Evolutionary conservation across 2,113 vertebrate species (phyloP).

Genomic region (Xiphophorus hellerii): DNA sequence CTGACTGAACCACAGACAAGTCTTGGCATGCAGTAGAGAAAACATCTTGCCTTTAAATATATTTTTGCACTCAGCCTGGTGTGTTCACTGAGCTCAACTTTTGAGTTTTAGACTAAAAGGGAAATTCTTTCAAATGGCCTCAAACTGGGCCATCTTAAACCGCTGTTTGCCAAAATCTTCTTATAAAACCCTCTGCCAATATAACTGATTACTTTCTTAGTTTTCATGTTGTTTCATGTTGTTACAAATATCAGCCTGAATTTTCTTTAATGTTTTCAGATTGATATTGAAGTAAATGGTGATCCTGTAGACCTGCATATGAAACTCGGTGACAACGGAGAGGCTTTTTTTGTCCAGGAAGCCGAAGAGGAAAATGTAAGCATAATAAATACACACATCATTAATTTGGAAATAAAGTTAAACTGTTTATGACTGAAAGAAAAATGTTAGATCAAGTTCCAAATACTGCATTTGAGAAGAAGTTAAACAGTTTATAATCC

Average conservation of each 20-base stretch:
- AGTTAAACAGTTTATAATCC: not conserved
- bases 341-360: conserved; percentile 99
- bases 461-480: not conserved
- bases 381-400: not conserved
- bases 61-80: too few species aligned
- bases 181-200: not conserved
- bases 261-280: conserved; percentile 77
- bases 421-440: not conserved
- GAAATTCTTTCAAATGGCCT: not conserved
- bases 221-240: too few species aligned
- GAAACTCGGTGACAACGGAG: conserved; percentile 98
- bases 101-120: not conserved
- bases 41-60: too few species aligned
- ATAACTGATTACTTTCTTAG: not conserved
- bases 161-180: too few species aligned
- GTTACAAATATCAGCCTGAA: not conserved
- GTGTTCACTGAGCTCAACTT: too few species aligned
- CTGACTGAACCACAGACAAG: too few species aligned
- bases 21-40: too few species aligned
- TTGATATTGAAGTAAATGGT: conserved; percentile 98
- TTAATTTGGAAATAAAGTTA: not conserved
- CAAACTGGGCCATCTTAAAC: not conserved
- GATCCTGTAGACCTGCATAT: conserved; percentile 96
- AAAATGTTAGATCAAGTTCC: not conserved
- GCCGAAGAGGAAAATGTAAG: conserved; percentile 91